Base-by-base conservation (phyloP, 2,797 vertebrate species). In the Etheostoma nigrum region DNA sequence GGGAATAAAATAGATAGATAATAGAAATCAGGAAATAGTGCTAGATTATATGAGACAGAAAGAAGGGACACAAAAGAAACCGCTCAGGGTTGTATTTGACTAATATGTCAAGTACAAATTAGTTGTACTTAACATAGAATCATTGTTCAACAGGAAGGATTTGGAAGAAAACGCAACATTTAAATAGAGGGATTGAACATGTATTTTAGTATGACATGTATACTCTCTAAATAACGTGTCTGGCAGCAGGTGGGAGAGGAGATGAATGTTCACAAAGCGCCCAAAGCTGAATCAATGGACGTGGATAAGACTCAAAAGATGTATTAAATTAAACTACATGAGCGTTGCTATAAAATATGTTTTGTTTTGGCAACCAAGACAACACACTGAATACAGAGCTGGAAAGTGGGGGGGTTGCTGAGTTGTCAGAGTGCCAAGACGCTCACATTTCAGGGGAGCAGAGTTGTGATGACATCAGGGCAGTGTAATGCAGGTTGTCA, bases 391-490 rank as follows among this genome's bases (percentile, higher is more conserved):
- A 72, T 21, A 58, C 70, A 59, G 72, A 69, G 83, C 64, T 78
- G 74, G 67, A 87, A 70, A 81, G 73, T 72, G 68, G 71, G 73
- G 73, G 79, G 64, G 67, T 65, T 84, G 83, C 74, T 7, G 78
- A 72, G 72, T 63, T 89, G 90, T 83, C 78, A 75, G 27, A 59
- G 55, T 65, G 88, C 91, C 91, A 91, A 68, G 59, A 70, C 15
- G 68, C 86, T 90, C 81, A 36, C 19, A 59, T 89, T 90, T 89
- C 82, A 86, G 84, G 78, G 86, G 83, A 73, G 83, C 68, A 36
- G 72, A 84, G 78, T 78, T 84, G 75, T 84, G 68, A 91, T 93
- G 91, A 94, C 90, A 87, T 91, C 88, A 92, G 84, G 48, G 62
- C 73, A 44, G 79, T 88, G 90, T 88, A 91, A 92, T 88, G 89